Evolutionary conservation across 2,888 invertebrate genomes (phyloP), one percentile per base, ranked within the genome.

Genomic region (Xanthorhoe spadicearia): DNA sequence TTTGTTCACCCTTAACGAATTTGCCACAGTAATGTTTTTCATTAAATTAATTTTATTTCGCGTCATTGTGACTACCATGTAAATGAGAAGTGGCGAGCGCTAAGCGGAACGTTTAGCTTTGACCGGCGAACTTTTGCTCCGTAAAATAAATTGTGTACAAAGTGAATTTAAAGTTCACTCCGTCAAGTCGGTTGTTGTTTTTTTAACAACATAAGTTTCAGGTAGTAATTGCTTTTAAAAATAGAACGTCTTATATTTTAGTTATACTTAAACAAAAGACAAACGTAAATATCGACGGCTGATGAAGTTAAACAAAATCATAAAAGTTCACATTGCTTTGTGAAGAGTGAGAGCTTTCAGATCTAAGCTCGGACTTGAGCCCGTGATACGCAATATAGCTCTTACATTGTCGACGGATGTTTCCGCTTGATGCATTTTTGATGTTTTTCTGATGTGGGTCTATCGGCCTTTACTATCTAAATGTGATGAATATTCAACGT

Each of bases 361-460:
- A 66, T 80, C 80, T 83, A 79, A 85, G 77, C 81, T 78, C 43
- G 62, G 56, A 73, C 72, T 74, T 61, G 60, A 74, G 77, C 78
- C 82, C 83, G 82, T 83, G 83, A 87, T 87, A 85, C 86, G 83
- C 85, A 87, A 90, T 89, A 90, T 89, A 87, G 87, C 83, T 86
- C 83, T 82, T 82, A 88, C 86, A 89, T 86, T 90, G 87, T 88
- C 86, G 85, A 84, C 83, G 83, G 84, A 88, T 89, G 87, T 91
- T 93, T 93, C 93, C 93, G 93, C 92, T 89, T 93, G 93, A 93
- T 93, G 93, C 92, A 93, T 93, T 93, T 92, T 93, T 93, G 93
- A 93, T 93, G 93, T 93, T 93, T 92, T 93, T 93, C 92, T 93
- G 93, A 93, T 93, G 92, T 92, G 92, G 92, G 93, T 92, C 92